Conservation (phyloP, 2,888 invertebrate species). For the Ormyrus nitidulus region DNA sequence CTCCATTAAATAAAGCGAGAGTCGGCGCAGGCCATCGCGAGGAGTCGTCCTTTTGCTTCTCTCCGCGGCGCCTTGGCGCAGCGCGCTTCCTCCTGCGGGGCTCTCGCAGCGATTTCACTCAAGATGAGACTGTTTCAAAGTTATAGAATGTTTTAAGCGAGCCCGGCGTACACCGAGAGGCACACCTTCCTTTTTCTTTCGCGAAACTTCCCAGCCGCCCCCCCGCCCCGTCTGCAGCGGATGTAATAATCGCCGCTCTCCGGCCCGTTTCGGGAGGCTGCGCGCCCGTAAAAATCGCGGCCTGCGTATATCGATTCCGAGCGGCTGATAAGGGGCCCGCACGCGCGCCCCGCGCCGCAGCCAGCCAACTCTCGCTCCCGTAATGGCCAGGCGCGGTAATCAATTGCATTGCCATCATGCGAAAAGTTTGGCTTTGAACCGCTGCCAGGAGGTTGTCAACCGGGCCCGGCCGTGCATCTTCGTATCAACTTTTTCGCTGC, state of each 20-base stretch:
- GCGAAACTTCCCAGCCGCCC: slow-evolving; percentile 44
- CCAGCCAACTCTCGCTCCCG: not conserved
- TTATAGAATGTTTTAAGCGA: slow-evolving; percentile 53
- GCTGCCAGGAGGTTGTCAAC: slow-evolving; percentile 42
- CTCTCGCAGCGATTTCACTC: slow-evolving; percentile 39
- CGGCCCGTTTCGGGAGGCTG: slow-evolving; percentile 6
- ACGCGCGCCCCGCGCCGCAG: not conserved
- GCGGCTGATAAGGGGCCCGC: not conserved
- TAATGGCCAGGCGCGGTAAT: slow-evolving; percentile 39
- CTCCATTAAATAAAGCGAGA: slow-evolving; percentile 45
- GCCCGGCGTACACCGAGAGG: not conserved
- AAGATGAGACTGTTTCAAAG: slow-evolving; percentile 53
- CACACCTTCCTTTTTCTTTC: slow-evolving; percentile 48
- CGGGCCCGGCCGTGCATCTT: not conserved
- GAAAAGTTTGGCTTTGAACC: slow-evolving; percentile 37
- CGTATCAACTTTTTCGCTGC: slow-evolving; percentile 10
- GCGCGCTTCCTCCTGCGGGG: not conserved
- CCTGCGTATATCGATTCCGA: not conserved
- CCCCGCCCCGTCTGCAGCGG: slow-evolving; percentile 17
- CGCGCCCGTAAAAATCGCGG: not conserved
- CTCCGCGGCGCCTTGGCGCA: not conserved
- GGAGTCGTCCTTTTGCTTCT: not conserved
- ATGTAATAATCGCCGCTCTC: slow-evolving; percentile 50
- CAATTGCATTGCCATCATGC: slow-evolving; percentile 41
- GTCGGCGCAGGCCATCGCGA: not conserved